A percentile compares a stretch with the other conserved stretches of the same genome.
phyloP scores from a whole-genome alignment of 2,888 invertebrate species.

The Abrostola triplasia region DNA sequence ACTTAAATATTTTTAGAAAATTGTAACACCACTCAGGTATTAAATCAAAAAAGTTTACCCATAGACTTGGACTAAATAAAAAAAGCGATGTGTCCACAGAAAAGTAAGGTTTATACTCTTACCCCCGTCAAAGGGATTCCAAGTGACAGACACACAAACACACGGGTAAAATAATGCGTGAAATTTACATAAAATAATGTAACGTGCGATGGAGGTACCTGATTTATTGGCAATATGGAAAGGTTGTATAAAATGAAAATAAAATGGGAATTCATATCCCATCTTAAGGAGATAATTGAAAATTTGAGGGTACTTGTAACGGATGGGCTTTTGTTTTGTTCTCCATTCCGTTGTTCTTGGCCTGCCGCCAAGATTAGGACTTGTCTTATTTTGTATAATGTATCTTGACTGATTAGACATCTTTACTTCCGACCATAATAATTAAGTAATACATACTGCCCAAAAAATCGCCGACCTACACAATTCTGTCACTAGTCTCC shows the following conservation, averaged over 20 bases:
- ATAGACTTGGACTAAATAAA: slow-evolving; percentile 52
- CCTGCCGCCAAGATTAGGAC: slow-evolving; percentile 11
- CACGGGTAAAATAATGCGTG: slow-evolving; percentile 61
- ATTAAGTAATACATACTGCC: neutral
- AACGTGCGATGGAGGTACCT: slow-evolving; percentile 33
- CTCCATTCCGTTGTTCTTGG: slow-evolving; percentile 23
- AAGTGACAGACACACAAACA: slow-evolving; percentile 72
- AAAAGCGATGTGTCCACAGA: slow-evolving; percentile 58
- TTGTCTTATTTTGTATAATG: neutral
- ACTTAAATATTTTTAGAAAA: slow-evolving; percentile 7
- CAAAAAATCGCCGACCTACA: neutral
- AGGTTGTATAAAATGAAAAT: slow-evolving; percentile 39
- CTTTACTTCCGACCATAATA: too few relatives aligned
- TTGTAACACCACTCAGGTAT: neutral
- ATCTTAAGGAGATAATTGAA: slow-evolving; percentile 45
- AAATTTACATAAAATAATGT: slow-evolving; percentile 68
- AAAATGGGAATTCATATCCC: slow-evolving; percentile 35
- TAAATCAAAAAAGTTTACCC: slow-evolving; percentile 10
- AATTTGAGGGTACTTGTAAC: slow-evolving; percentile 33
- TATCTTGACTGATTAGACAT: too few relatives aligned
- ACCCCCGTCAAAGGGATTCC: slow-evolving; percentile 75
- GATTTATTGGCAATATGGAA: slow-evolving; percentile 57
- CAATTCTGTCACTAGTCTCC: neutral
- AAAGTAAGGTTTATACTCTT: slow-evolving; percentile 56
- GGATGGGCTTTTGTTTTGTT: slow-evolving; percentile 37